These are phyloP conservation scores for Hirudo medicinalis DNA, from an alignment of 1,140 invertebrate genomes.

Conservation along the genomic window DNA sequence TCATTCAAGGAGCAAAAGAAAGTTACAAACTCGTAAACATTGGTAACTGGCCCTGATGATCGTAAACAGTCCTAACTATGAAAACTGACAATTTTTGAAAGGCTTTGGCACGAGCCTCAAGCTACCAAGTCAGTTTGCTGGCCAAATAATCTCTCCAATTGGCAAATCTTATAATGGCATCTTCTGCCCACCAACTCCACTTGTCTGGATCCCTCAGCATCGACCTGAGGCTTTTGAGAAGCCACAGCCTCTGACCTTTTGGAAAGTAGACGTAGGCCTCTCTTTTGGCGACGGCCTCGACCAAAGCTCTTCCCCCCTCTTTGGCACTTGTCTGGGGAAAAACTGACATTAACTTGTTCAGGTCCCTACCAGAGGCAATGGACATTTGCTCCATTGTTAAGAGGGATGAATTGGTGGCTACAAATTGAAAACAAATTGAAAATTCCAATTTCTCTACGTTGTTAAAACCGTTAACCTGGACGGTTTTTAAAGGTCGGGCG, in stretches of 20 bases:
- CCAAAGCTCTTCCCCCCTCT: not conserved
- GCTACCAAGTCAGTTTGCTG: no score
- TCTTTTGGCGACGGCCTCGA: slow-evolving; percentile 5
- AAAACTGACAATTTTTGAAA: no score
- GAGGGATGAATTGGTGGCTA: not conserved
- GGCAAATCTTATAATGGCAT: no score
- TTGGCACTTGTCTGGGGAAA: slow-evolving; percentile 3
- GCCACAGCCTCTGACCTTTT: not conserved
- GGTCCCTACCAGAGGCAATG: not conserved
- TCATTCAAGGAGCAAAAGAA: no score
- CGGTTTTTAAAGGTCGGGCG: not conserved
- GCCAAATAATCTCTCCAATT: no score
- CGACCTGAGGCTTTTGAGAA: not conserved
- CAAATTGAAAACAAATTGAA: not conserved
- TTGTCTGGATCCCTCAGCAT: not conserved
- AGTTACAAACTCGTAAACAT: no score
- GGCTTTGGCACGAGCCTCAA: no score
- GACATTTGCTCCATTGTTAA: not conserved
- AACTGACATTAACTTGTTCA: not conserved
- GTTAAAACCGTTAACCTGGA: no score
- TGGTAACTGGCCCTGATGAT: no score
- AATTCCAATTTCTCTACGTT: not conserved
- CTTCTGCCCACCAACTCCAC: not conserved
- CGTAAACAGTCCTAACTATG: no score
- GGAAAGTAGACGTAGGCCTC: slow-evolving; percentile 16